Percentiles rank a stretch among this genome's conserved stretches.
These are phyloP conservation scores for Ferdinandea cuprea DNA, from an alignment of 2,888 invertebrate species.

Conservation along the genomic window DNA sequence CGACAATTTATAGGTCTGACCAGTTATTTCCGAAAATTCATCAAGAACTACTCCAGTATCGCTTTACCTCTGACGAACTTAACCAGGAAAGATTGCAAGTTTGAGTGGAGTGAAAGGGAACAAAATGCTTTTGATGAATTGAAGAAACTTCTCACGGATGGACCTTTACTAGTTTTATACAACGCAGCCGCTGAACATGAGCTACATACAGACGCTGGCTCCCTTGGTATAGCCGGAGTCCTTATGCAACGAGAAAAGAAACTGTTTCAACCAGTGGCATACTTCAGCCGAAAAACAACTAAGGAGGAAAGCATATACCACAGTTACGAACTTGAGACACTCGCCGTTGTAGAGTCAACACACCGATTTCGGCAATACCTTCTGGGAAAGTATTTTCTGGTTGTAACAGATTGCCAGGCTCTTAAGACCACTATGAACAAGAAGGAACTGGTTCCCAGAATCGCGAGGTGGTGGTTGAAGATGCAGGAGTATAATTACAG, in stretches of 20 bases:
- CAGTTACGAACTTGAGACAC: conserved; percentile 53
- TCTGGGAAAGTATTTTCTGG: too few relatives aligned
- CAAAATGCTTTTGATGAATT: conserved; percentile 1
- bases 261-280: conserved; percentile 1
- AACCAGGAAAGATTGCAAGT: neutral
- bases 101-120: neutral
- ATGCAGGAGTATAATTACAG: too few relatives aligned
- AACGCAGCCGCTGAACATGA: conserved; percentile 17
- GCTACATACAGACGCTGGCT: conserved; percentile 50
- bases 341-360: too few relatives aligned
- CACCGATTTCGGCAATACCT: too few relatives aligned
- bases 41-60: conserved; percentile 20
- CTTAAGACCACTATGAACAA: too few relatives aligned
- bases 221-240: conserved; percentile 33
- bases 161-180: conserved; percentile 31
- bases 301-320: conserved; percentile 43
- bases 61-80: conserved; percentile 25
- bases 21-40: conserved; percentile 51
- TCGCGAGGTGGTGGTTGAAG: too few relatives aligned
- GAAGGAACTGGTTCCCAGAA: too few relatives aligned
- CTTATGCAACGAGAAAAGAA: conserved; percentile 44
- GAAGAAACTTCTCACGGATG: neutral
- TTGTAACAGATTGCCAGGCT: too few relatives aligned
- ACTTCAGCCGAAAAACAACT: conserved; percentile 52
- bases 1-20: conserved; percentile 48